Evolutionary conservation across 2,113 vertebrate species (phyloP).

Genomic region (Cynoglossus semilaevis): DNA sequence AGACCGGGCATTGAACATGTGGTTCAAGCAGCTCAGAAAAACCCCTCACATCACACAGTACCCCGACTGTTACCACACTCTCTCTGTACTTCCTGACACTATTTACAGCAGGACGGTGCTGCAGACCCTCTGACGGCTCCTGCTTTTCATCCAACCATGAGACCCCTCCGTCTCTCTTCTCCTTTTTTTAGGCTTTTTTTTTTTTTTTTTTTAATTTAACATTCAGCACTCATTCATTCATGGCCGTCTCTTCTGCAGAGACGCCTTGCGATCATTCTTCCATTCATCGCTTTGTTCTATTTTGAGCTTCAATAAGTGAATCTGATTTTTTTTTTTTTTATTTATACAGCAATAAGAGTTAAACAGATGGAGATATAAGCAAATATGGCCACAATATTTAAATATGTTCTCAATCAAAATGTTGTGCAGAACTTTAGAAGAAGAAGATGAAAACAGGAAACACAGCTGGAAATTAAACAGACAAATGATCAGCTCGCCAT

Average conservation of each 20-base stretch:
- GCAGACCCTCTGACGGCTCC: constrained; percentile 41
- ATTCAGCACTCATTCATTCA: constrained; percentile 26
- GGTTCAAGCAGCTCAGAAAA: constrained; percentile 22
- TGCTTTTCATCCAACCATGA: constrained; percentile 37
- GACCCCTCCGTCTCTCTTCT: constrained; percentile 18
- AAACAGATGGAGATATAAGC: constrained; percentile 24
- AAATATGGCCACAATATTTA: not conserved
- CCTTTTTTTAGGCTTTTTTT: constrained; percentile 19
- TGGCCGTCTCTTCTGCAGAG: constrained; percentile 3
- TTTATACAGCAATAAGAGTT: constrained; percentile 9
- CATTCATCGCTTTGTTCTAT: constrained; percentile 28
- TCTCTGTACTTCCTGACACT: constrained; percentile 63
- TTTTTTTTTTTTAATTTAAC: constrained; percentile 8
- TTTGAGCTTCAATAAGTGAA: constrained; percentile 21
- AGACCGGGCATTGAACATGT: constrained; percentile 22
- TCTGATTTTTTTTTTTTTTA: constrained; percentile 28
- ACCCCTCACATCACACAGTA: constrained; percentile 45
- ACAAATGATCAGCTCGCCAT: not conserved
- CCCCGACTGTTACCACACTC: constrained; percentile 45
- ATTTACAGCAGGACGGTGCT: constrained; percentile 50
- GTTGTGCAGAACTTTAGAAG: too few species aligned
- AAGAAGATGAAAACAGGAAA: constrained; percentile 23
- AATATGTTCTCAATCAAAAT: constrained; percentile 24
- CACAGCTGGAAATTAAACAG: constrained; percentile 44
- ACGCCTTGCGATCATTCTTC: not conserved